A percentile compares a stretch with the other conserved stretches of the same genome.
phyloP scores from a whole-genome alignment of 2,797 vertebrate species.

The Cercopithecus petaurista region DNA sequence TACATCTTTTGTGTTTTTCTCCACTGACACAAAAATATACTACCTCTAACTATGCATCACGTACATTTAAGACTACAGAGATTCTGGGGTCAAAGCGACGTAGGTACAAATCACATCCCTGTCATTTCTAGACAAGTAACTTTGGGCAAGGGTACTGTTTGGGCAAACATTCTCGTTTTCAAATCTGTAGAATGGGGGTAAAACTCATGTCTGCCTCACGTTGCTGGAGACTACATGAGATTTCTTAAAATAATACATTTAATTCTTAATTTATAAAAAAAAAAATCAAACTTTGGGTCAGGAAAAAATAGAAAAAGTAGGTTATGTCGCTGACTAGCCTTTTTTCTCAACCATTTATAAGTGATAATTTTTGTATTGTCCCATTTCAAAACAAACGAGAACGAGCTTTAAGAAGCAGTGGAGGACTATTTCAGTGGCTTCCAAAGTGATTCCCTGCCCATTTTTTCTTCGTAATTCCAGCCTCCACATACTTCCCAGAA shows the following conservation, averaged over 20 bases:
- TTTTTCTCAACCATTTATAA: background rate
- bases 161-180: background rate
- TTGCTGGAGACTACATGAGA: background rate
- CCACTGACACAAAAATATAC: background rate
- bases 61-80: background rate
- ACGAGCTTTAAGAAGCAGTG: background rate
- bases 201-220: background rate
- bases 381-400: background rate
- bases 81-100: background rate
- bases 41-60: background rate
- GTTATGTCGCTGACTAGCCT: background rate
- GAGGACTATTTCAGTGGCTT: background rate
- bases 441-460: background rate
- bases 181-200: background rate
- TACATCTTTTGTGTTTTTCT: background rate
- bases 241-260: background rate
- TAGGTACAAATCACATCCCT: background rate
- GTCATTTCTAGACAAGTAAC: background rate
- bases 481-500: background rate
- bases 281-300: background rate
- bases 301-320: background rate
- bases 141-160: background rate
- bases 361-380: background rate
- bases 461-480: background rate
- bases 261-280: background rate